These are phyloP conservation scores for Ctenopoma multispine DNA, from an alignment of 2,797 vertebrate genomes.

Conservation along the genomic window DNA sequence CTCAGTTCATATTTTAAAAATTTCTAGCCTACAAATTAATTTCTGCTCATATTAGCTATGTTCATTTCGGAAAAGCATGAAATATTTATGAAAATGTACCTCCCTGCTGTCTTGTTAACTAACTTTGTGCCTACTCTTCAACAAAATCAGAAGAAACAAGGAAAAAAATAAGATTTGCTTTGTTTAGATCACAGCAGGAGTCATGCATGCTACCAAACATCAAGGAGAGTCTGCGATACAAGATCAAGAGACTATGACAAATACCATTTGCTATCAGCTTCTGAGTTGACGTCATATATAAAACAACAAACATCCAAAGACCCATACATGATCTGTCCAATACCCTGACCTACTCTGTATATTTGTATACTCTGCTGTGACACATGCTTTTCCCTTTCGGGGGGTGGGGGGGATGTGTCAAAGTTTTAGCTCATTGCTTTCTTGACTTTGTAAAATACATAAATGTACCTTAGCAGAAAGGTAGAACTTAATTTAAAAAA, in stretches of 20 bases:
- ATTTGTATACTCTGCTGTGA: too few species aligned
- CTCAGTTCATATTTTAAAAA: background rate
- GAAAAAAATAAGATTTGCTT: conserved; percentile 8
- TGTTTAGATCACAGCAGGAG: conserved; percentile 6
- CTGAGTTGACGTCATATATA: background rate
- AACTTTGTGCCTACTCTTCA: background rate
- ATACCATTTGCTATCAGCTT: background rate
- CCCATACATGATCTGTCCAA: background rate
- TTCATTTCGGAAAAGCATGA: background rate
- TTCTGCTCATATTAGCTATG: background rate
- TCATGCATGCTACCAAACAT: background rate
- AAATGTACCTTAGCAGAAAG: too few species aligned
- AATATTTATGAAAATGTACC: background rate
- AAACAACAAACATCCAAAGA: background rate
- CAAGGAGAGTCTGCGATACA: background rate
- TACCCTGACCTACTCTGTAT: too few species aligned
- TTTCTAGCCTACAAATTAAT: conserved; percentile 6
- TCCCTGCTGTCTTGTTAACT: background rate
- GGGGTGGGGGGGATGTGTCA: too few species aligned
- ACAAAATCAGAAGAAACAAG: conserved; percentile 6
- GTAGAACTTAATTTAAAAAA: too few species aligned
- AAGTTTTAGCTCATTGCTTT: too few species aligned
- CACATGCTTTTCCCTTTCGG: too few species aligned
- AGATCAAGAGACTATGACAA: background rate
- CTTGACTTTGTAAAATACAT: too few species aligned